Evolutionary conservation across 2,888 invertebrate species (phyloP), one percentile per base, ranked within the genome.

Genomic region (Troilus luridus): DNA sequence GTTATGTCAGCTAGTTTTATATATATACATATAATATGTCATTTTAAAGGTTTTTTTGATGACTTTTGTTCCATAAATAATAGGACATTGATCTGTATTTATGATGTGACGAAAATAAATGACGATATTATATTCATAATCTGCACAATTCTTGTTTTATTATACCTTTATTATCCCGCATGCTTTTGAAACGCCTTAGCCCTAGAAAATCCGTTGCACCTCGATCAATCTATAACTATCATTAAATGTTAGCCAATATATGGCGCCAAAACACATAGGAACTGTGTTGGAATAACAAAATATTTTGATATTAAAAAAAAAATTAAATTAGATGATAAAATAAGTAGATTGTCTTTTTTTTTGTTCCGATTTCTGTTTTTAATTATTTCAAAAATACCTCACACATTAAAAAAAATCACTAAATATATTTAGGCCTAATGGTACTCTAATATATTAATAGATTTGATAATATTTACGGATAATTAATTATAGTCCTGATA

Each of bases 101-200:
- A 90, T 90, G 90, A 90, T 90, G 90, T 90, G 77, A 90, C 90
- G 72, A 90, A 90, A 90, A 72, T 72, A 90, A 90, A 89, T 54
- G 72, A 90, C 64, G 64, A 90, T 90, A 77, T 90, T 90, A 90
- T 90, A 89, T 89, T 64, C 89, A 54, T 85, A 85, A 85, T 85
- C 85, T 85, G 56, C 56, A 85, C 85, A 85, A n/a, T 58, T 77
- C 8, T 77, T 77, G 72, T 77, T 77, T 77, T 77, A 77, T 77
- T 77, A 77, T 17, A 77, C 72, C 72, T 41, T 41, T 77, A 77
- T 77, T 17, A 1, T 41, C 72, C 72, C 17, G 41, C 72, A 27
- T 41, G 27, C 19, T 41, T 77, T 27, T 41, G 41, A 41, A 9
- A 6, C 5, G 7, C 27, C 72, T 77, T 77, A 77, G 27, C 72